Conservation (phyloP, 2,797 vertebrate species). For the Tapirus indicus region DNA sequence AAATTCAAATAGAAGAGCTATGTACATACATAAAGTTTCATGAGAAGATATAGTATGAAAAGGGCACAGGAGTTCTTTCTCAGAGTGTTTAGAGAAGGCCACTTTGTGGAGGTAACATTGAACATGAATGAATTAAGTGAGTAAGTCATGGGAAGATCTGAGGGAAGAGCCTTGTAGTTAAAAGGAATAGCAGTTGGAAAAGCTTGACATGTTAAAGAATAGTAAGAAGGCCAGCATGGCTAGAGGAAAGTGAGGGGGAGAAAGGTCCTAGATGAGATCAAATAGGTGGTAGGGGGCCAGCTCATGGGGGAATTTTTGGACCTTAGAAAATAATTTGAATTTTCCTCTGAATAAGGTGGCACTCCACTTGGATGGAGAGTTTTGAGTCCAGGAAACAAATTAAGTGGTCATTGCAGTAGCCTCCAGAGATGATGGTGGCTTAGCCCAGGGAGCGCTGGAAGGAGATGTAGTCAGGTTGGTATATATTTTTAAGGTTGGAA, state of each 20-base stretch:
- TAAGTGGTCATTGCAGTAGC: not conserved
- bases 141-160: not conserved
- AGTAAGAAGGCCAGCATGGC: not conserved
- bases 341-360: not conserved
- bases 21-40: not conserved
- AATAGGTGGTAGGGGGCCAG: not conserved
- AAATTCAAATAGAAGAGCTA: not conserved
- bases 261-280: not conserved
- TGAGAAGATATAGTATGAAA: not conserved
- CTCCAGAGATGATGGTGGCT: not conserved
- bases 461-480: not conserved
- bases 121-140: not conserved
- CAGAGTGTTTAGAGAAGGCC: not conserved
- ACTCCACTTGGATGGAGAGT: not conserved
- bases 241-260: not conserved
- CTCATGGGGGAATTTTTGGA: not conserved
- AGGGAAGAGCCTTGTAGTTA: not conserved
- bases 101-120: not conserved
- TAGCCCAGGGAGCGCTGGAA: not conserved
- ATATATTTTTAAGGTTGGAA: not conserved
- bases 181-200: not conserved
- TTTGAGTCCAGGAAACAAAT: not conserved
- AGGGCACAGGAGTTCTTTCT: not conserved
- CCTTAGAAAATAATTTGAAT: not conserved
- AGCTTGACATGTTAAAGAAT: not conserved